Evolutionary conservation across 1,140 invertebrate genomes (phyloP).

Genomic region (Vollenhovia emeryi): DNA sequence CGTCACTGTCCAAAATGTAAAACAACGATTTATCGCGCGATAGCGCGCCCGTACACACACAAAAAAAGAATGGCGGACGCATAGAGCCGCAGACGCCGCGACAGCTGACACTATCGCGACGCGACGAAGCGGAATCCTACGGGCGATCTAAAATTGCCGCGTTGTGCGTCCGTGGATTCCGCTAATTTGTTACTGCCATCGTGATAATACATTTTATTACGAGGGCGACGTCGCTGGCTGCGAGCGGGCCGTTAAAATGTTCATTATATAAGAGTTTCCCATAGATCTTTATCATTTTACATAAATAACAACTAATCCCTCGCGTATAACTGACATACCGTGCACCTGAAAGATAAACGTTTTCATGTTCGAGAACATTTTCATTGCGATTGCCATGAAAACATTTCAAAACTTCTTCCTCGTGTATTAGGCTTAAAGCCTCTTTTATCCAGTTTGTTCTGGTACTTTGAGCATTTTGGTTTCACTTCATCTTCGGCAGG

Average conservation of each 20-base stretch:
- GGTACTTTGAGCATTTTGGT: too few relatives aligned
- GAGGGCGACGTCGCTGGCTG: background rate
- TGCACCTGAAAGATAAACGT: background rate
- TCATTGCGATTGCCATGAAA: background rate
- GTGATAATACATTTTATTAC: constrained; percentile 31
- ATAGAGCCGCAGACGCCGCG: constrained; percentile 50
- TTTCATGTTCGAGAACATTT: background rate
- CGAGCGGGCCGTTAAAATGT: background rate
- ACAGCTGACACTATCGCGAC: constrained; percentile 54
- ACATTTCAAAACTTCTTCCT: too few relatives aligned
- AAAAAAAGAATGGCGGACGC: constrained; percentile 33
- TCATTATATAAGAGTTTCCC: background rate
- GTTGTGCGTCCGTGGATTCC: constrained; percentile 30
- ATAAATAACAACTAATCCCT: background rate
- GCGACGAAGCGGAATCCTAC: constrained; percentile 50
- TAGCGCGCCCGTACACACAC: constrained; percentile 19
- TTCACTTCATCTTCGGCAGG: too few relatives aligned
- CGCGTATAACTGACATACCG: background rate
- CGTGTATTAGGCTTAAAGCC: too few relatives aligned
- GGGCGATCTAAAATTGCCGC: constrained; percentile 50
- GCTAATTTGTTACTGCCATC: constrained; percentile 53
- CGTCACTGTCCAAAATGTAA: constrained; percentile 60
- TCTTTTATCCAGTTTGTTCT: too few relatives aligned
- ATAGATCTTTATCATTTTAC: background rate
- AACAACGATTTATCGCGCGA: constrained; percentile 59